Conservation (phyloP, 2,888 invertebrate species). For the Xestobium rufovillosum region DNA sequence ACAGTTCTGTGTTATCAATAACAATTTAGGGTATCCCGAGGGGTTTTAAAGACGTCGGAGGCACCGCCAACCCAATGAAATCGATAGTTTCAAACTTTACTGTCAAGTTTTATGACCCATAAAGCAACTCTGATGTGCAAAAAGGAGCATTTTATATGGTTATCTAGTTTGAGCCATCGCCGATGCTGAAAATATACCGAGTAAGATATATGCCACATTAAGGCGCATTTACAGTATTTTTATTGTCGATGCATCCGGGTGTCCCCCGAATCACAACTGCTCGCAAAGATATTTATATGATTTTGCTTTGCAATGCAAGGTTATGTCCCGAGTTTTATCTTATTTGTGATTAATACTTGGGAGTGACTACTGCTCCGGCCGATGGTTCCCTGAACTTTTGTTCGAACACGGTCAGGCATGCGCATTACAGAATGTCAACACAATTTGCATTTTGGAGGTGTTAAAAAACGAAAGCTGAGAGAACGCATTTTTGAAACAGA, state of each 20-base stretch:
- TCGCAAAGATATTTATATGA: conserved; percentile 2
- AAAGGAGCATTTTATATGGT: conserved; percentile 32
- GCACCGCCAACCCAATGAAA: conserved; percentile 27
- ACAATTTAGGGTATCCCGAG: conserved; percentile 26
- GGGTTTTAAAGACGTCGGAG: conserved; percentile 18
- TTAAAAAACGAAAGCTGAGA: too few relatives aligned
- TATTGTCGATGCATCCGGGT: conserved; percentile 12
- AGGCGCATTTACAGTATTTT: conserved; percentile 17
- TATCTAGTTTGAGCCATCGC: conserved; percentile 26
- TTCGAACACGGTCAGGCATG: too few relatives aligned
- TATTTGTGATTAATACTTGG: too few relatives aligned
- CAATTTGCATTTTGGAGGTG: too few relatives aligned
- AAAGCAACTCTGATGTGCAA: conserved; percentile 33
- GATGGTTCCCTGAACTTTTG: too few relatives aligned
- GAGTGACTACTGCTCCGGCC: too few relatives aligned
- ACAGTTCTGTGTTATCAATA: conserved; percentile 27
- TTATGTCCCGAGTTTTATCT: too few relatives aligned
- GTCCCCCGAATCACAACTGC: too few relatives aligned
- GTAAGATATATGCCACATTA: conserved; percentile 7
- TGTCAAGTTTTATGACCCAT: conserved; percentile 37
- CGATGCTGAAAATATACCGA: conserved; percentile 21
- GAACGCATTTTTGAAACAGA: too few relatives aligned
- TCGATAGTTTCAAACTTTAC: conserved; percentile 38
- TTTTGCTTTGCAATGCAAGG: too few relatives aligned
- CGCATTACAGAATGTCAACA: too few relatives aligned